Conservation (phyloP, 2,888 invertebrate species). For the Pseudolycoriella hygida region DNA sequence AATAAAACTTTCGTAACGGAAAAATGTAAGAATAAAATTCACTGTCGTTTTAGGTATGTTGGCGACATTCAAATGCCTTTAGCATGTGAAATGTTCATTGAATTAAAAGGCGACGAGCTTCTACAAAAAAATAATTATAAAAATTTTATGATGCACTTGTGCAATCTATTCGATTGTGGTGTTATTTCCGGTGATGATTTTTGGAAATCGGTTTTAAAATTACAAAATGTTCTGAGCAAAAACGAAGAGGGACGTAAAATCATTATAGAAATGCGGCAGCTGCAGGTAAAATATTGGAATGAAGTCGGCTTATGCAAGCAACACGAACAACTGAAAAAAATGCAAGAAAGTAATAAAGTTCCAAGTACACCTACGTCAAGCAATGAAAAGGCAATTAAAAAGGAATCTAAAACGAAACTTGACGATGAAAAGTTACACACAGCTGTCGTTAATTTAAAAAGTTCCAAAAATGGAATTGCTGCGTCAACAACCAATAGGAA, state of each 20-base stretch:
- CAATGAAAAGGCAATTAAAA: background rate
- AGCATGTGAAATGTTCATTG: constrained; percentile 83
- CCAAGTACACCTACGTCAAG: background rate
- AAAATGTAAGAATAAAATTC: no score
- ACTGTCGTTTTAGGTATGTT: constrained; percentile 44
- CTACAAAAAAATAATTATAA: constrained; percentile 74
- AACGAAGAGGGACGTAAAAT: constrained; percentile 23
- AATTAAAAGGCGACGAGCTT: constrained; percentile 65
- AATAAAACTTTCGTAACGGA: no score
- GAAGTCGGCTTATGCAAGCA: constrained; percentile 29
- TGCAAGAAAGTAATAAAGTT: background rate
- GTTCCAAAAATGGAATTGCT: no score
- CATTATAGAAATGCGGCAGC: constrained; percentile 37
- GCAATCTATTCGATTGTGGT: constrained; percentile 85
- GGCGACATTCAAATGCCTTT: constrained; percentile 88
- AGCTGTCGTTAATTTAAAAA: background rate
- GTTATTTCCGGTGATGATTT: constrained; percentile 66
- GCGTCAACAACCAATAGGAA: no score
- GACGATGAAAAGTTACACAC: background rate
- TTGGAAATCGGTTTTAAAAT: constrained; percentile 60
- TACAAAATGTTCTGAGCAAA: constrained; percentile 34
- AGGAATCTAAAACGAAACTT: background rate
- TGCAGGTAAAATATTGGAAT: constrained; percentile 44
- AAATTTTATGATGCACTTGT: constrained; percentile 87
- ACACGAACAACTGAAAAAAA: background rate